Base-by-base conservation (phyloP, 2,888 invertebrate species). In the Chirona hameri region DNA sequence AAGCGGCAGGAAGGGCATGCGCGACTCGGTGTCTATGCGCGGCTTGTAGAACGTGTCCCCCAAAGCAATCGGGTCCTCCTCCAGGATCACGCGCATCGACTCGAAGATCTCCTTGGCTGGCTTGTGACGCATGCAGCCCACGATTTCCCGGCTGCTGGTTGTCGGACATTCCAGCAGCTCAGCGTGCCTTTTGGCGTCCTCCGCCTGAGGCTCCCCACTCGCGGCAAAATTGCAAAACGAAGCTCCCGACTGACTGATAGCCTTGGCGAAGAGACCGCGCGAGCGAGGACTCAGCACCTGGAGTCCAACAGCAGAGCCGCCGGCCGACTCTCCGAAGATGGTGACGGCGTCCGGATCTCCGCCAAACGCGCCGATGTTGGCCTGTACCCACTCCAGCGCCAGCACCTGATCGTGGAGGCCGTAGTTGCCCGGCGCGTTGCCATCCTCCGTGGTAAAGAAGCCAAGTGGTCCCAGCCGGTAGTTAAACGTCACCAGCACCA, bases 111-210 rank as follows among this genome's bases (percentile, higher is more conserved):
- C 92, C 88, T 94, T 94, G 12, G 95, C 93, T 86, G 95, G 95
- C n/a, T 95, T 93, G n/a, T 93, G 92, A 69, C 95, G 90, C 94
- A 96, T 93, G 87, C 96, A 96, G 84, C 93, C 93, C 93, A 96
- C 93, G 14, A 95, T 95, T 84, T 93, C 90, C 83, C 80, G 83
- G 39, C 81, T 79, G 65, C 72, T 79, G 31, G 80, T 65, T 83
- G 91, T 89, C 76, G 18, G 10, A 21, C 79, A 79, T 3, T 21
- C 48, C 24, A 27, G 21, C 46, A 48, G 10, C 48, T n/a, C 79
- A 10, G 79, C 79, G 7, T 95, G 4, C 98, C 98, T 84, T 97
- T 97, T 88, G 98, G 97, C 86, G 98, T 90, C 86, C 98, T 97
- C n/a, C 5, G 46, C 46, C 79, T 79, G 79, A 21, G 46, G 46